phyloP scores from a whole-genome alignment of 2,888 invertebrate genomes.

The Hypena proboscidalis region DNA sequence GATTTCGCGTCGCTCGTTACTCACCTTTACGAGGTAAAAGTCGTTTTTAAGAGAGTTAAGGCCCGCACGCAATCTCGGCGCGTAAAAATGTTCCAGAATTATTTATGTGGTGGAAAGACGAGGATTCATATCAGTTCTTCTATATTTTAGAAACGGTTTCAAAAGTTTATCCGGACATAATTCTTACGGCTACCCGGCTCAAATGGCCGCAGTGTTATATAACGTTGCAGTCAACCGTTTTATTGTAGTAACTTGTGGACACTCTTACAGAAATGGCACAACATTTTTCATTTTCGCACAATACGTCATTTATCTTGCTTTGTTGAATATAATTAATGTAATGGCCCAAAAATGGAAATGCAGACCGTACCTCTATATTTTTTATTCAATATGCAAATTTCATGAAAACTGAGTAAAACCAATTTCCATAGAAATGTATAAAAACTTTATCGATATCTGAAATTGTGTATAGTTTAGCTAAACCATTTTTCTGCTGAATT shows the following conservation, averaged over 20 bases:
- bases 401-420: constrained; percentile 11
- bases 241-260: constrained; percentile 23
- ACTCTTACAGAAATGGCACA: constrained; percentile 9
- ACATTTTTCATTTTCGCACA: constrained; percentile 25
- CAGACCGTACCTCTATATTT: constrained; percentile 10
- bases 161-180: constrained; percentile 26
- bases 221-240: constrained; percentile 30
- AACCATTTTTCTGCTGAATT: constrained; percentile 3
- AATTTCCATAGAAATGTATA: constrained; percentile 15
- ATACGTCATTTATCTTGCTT: constrained; percentile 22
- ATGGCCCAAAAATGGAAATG: constrained; percentile 24
- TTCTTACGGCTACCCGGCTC: constrained; percentile 14
- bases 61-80: constrained; percentile 71
- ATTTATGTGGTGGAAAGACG: constrained; percentile 59
- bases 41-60: constrained; percentile 74
- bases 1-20: constrained; percentile 54
- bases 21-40: constrained; percentile 76
- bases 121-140: constrained; percentile 51
- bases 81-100: constrained; percentile 62
- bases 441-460: constrained; percentile 12
- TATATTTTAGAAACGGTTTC: constrained; percentile 30
- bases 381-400: constrained; percentile 5
- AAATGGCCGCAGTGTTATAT: constrained; percentile 32
- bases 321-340: constrained; percentile 17
- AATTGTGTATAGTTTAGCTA: constrained; percentile 13